Percentiles rank a stretch among this genome's conserved stretches.
Evolutionary conservation across 2,113 vertebrate genomes (phyloP).

Genomic region (Condylura cristata): DNA sequence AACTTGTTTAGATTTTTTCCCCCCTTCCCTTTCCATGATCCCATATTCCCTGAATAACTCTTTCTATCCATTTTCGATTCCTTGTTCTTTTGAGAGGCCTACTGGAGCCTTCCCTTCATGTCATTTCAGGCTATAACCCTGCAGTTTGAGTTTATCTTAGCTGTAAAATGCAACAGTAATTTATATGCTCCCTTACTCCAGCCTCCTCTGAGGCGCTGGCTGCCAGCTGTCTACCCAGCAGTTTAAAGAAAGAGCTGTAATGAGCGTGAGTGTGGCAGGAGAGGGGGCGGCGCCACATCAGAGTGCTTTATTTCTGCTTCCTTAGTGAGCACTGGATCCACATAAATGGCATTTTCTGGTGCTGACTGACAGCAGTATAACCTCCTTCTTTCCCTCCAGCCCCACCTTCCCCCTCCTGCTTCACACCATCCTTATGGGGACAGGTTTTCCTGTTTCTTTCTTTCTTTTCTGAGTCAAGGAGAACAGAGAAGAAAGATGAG

Average conservation of each 20-base stretch:
- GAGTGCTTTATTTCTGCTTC: conserved; percentile 72
- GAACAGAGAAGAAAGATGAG: conserved; percentile 67
- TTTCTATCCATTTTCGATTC: conserved; percentile 69
- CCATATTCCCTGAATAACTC: conserved; percentile 63
- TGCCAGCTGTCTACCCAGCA: conserved; percentile 87
- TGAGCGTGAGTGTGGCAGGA: conserved; percentile 65
- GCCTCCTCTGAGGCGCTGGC: conserved; percentile 81
- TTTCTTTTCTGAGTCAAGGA: conserved; percentile 69
- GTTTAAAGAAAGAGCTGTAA: conserved; percentile 87
- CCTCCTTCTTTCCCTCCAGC: background rate
- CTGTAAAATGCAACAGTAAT: conserved; percentile 87
- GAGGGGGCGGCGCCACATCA: conserved; percentile 39
- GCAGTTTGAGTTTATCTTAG: conserved; percentile 87
- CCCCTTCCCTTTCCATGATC: conserved; percentile 1
- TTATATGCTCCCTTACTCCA: conserved; percentile 83
- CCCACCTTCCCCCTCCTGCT: background rate
- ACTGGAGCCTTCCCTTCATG: conserved; percentile 71
- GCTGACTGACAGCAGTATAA: conserved; percentile 60
- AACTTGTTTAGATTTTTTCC: conserved; percentile 73
- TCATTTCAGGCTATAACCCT: conserved; percentile 84
- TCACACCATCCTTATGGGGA: background rate
- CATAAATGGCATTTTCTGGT: conserved; percentile 77
- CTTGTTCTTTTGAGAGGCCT: conserved; percentile 71
- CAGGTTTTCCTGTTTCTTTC: conserved; percentile 68
- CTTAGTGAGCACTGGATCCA: conserved; percentile 59